phyloP scores from a whole-genome alignment of 2,113 vertebrate genomes.

The Lota lota region DNA sequence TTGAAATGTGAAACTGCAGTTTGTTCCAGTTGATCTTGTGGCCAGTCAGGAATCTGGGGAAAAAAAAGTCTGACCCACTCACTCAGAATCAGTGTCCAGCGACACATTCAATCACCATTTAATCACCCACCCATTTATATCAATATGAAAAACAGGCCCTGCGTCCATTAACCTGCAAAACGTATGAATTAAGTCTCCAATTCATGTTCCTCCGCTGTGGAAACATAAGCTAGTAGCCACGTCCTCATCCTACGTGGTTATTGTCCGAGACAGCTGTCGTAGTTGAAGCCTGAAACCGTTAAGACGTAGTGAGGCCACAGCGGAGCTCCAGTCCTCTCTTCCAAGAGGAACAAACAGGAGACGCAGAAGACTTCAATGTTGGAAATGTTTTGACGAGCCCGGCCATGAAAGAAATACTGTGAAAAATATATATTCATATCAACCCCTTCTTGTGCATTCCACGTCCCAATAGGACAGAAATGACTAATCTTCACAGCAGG shows the following conservation, averaged over 20 bases:
- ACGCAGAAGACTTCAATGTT: constrained; percentile 20
- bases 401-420: constrained; percentile 35
- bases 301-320: constrained; percentile 18
- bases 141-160: too few species aligned
- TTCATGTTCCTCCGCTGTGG: not conserved
- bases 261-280: constrained; percentile 30
- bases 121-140: too few species aligned
- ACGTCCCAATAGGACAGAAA: constrained; percentile 41
- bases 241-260: too few species aligned
- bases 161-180: too few species aligned
- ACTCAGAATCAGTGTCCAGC: too few species aligned
- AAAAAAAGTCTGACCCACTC: too few species aligned
- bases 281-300: constrained; percentile 23
- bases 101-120: too few species aligned
- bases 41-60: too few species aligned
- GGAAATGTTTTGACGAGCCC: constrained; percentile 38
- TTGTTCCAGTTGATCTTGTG: too few species aligned
- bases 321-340: constrained; percentile 7
- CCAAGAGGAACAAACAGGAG: constrained; percentile 49
- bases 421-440: constrained; percentile 24
- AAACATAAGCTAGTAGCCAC: not conserved
- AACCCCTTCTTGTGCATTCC: constrained; percentile 31
- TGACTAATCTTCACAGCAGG: constrained; percentile 26
- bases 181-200: too few species aligned
- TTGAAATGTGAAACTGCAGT: too few species aligned